Evolutionary conservation across 2,113 vertebrate species (phyloP).

Genomic region (Hydrochoerus hydrochaeris): DNA sequence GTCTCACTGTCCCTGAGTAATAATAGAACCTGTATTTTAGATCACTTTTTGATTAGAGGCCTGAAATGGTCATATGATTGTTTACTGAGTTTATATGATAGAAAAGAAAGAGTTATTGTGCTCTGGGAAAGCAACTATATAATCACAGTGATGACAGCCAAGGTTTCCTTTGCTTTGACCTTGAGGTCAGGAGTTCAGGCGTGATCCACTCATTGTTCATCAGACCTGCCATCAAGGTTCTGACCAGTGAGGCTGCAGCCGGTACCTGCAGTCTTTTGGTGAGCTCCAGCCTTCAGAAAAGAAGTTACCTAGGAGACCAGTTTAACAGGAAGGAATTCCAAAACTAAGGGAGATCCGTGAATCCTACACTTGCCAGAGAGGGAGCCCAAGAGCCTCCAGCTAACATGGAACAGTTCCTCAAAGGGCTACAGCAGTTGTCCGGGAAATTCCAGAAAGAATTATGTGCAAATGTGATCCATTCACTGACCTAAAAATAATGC

Average conservation of each 20-base stretch:
- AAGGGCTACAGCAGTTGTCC: not conserved
- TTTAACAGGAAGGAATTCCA: not conserved
- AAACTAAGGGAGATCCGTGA: not conserved
- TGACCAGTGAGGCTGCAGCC: not conserved
- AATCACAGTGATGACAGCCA: accelerated
- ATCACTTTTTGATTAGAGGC: not conserved
- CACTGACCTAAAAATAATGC: not conserved
- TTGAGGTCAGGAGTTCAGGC: not conserved
- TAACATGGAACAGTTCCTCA: not conserved
- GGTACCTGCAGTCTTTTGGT: not conserved
- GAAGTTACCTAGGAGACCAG: not conserved
- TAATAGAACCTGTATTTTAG: not conserved
- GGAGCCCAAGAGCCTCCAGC: not conserved
- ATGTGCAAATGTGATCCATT: not conserved
- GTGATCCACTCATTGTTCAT: not conserved
- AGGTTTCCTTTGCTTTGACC: not conserved
- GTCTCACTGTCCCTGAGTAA: not conserved
- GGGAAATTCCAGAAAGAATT: not conserved
- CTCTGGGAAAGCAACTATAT: accelerated
- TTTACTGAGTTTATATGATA: not conserved
- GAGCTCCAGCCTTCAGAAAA: not conserved
- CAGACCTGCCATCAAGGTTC: not conserved
- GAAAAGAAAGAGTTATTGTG: not conserved
- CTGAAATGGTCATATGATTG: not conserved
- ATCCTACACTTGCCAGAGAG: not conserved